Conservation (phyloP, 64 coral and sea anemone species). For the Dendrophyllia cribrosa region DNA sequence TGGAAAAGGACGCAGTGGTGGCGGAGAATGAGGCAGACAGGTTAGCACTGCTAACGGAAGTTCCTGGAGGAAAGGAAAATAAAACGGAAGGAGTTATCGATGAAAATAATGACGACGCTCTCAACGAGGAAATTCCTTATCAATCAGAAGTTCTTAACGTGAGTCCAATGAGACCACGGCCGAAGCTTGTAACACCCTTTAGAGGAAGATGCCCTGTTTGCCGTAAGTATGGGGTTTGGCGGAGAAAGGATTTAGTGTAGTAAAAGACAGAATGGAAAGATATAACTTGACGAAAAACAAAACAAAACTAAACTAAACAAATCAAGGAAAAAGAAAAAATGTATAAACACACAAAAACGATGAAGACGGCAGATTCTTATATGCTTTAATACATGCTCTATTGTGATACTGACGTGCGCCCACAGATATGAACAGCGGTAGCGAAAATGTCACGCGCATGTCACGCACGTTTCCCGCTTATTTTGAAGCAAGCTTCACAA, state of each 20-base stretch:
- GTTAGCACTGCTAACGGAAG: conserved; percentile 4
- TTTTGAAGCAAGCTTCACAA: not conserved
- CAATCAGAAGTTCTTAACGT: conserved; percentile 15
- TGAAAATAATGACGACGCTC: conserved; percentile 2
- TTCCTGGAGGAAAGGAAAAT: not conserved
- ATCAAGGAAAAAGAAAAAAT: not conserved
- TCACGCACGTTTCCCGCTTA: not conserved
- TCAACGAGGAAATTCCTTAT: not conserved
- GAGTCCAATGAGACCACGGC: not conserved
- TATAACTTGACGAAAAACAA: not conserved
- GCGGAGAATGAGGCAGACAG: conserved; percentile 31
- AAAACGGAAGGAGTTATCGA: not conserved
- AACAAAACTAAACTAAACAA: not conserved
- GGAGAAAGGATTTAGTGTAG: too few relatives aligned
- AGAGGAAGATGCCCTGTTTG: conserved; percentile 55
- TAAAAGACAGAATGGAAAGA: too few relatives aligned
- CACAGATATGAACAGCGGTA: not conserved
- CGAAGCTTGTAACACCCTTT: conserved; percentile 26
- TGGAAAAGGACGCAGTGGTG: conserved; percentile 30
- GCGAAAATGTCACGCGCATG: not conserved
- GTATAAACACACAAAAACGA: too few relatives aligned
- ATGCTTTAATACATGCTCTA: too few relatives aligned
- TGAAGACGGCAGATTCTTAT: too few relatives aligned
- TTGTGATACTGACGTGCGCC: not conserved
- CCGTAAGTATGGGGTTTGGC: not conserved